phyloP scores from a whole-genome alignment of 2,888 invertebrate genomes.

The Drosophila nigricruria region DNA sequence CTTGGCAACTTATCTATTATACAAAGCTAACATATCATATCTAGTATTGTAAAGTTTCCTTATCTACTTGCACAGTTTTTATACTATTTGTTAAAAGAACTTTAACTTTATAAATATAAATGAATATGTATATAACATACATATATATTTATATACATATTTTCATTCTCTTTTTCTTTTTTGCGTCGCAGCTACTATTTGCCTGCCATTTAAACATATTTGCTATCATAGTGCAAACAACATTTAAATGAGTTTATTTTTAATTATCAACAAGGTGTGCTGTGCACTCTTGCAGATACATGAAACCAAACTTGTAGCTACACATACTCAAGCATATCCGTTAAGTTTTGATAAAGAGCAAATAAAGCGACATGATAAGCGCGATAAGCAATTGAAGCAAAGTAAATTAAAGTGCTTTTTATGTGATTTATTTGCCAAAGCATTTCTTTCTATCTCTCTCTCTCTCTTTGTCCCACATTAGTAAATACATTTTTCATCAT shows the following conservation, averaged over 20 bases:
- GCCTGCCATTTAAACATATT: slow-evolving; percentile 38
- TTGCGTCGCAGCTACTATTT: slow-evolving; percentile 11
- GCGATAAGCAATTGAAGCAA: slow-evolving; percentile 23
- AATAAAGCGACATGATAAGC: slow-evolving; percentile 31
- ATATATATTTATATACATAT: background rate
- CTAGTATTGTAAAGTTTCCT: slow-evolving; percentile 10
- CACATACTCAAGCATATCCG: slow-evolving; percentile 11
- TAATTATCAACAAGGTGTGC: slow-evolving; percentile 26
- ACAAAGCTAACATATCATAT: background rate
- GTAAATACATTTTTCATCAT: slow-evolving; percentile 22
- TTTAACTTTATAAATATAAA: slow-evolving; percentile 2
- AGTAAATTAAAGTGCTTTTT: slow-evolving; percentile 10
- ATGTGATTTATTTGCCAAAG: background rate
- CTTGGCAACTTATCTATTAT: background rate
- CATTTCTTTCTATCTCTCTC: background rate
- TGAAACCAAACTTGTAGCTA: slow-evolving; percentile 15
- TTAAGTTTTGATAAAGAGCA: slow-evolving; percentile 17
- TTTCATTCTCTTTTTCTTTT: background rate
- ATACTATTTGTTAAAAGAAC: background rate
- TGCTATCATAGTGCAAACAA: slow-evolving; percentile 41
- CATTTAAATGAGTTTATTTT: slow-evolving; percentile 50
- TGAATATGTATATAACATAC: background rate
- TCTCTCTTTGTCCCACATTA: slow-evolving; percentile 3
- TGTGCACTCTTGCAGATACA: background rate
- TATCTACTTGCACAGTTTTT: slow-evolving; percentile 23